Evolutionary conservation across 2,797 vertebrate species (phyloP).

Genomic region (Pampus argenteus): DNA sequence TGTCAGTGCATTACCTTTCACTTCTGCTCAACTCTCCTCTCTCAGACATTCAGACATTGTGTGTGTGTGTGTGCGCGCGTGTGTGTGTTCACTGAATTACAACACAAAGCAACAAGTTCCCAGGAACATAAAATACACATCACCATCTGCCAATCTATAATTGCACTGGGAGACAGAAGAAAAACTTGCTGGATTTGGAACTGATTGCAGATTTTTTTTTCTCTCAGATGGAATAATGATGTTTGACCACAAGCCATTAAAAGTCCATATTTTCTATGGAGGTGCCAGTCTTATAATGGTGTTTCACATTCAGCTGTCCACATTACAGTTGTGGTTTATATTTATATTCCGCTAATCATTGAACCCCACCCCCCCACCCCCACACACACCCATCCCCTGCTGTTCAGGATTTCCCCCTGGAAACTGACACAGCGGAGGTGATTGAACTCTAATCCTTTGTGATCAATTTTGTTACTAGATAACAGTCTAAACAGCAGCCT

Average conservation of each 20-base stretch:
- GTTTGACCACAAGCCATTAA: not conserved
- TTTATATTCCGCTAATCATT: not conserved
- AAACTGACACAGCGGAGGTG: not conserved
- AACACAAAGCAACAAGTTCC: conserved; percentile 2
- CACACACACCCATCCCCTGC: too few species aligned
- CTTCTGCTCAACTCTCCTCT: not conserved
- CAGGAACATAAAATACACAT: not conserved
- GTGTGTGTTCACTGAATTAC: not conserved
- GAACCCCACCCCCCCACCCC: too few species aligned
- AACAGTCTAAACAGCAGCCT: not conserved
- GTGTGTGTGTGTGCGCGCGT: too few species aligned
- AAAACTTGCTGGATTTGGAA: not conserved
- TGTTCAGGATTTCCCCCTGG: not conserved
- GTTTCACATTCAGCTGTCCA: not conserved
- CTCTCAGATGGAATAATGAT: not conserved
- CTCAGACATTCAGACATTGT: too few species aligned
- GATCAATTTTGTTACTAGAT: too few species aligned
- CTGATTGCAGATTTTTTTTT: not conserved
- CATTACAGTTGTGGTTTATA: not conserved
- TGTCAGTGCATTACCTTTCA: not conserved
- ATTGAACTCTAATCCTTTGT: too few species aligned
- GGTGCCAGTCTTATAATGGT: too few species aligned
- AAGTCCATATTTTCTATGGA: not conserved
- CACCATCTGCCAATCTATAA: conserved; percentile 15
- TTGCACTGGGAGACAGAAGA: not conserved